These are phyloP conservation scores for Cecidostiba fungosa DNA, from an alignment of 2,888 invertebrate genomes.

Conservation along the genomic window DNA sequence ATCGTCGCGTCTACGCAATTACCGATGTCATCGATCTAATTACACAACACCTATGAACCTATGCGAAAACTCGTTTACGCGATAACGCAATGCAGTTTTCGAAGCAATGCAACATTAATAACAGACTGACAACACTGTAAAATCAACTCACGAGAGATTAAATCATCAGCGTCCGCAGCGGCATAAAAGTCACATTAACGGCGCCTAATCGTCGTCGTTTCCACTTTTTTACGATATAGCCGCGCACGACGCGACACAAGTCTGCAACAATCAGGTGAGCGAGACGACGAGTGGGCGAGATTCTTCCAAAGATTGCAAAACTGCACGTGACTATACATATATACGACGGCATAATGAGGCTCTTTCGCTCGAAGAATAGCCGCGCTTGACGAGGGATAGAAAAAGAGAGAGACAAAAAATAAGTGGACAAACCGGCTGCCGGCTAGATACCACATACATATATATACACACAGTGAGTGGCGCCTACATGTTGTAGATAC, in stretches of 20 bases:
- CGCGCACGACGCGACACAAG: not conserved
- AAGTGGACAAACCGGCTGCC: slow-evolving; percentile 6
- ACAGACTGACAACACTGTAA: not conserved
- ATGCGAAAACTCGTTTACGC: not conserved
- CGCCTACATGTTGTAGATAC: not conserved
- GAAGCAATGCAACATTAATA: not conserved
- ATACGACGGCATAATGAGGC: not conserved
- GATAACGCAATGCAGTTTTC: not conserved
- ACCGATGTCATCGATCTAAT: not conserved
- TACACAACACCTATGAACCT: not conserved
- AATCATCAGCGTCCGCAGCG: not conserved
- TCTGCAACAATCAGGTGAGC: not conserved
- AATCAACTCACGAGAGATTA: not conserved
- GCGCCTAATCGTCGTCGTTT: not conserved
- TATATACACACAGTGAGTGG: not conserved
- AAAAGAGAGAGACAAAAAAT: not conserved
- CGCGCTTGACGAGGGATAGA: not conserved
- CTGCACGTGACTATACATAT: not conserved
- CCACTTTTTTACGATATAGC: not conserved
- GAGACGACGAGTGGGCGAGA: not conserved
- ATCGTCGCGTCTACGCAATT: not conserved
- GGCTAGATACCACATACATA: not conserved
- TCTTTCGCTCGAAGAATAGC: not conserved
- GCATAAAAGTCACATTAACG: slow-evolving; percentile 16
- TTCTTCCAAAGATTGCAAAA: not conserved